Conservation (phyloP, 2,113 vertebrate species). For the Chionis minor region DNA sequence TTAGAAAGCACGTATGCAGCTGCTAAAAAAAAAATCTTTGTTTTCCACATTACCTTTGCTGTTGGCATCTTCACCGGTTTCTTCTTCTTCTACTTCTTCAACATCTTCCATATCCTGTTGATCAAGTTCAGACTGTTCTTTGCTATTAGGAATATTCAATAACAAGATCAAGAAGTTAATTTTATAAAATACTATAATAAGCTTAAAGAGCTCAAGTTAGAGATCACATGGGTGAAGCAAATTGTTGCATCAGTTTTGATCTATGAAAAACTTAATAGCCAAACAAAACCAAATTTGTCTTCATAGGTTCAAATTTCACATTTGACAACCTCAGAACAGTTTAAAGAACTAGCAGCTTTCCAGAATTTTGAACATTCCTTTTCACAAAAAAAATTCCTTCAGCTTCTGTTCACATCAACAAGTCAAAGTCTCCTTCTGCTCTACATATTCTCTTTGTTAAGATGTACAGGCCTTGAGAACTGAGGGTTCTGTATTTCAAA, state of each 20-base stretch:
- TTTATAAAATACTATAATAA: neutral
- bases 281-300: neutral
- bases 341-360: neutral
- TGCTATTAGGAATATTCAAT: conserved; percentile 75
- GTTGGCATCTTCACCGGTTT: conserved; percentile 92
- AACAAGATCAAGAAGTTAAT: neutral
- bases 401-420: neutral
- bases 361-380: neutral
- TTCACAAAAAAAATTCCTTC: neutral
- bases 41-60: conserved; percentile 85
- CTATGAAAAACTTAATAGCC: neutral
- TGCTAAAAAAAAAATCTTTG: neutral
- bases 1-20: neutral
- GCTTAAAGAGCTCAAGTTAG: neutral
- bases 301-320: neutral
- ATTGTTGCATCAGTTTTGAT: neutral
- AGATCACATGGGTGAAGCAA: neutral
- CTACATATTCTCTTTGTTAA: neutral
- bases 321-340: neutral
- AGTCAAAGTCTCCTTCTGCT: neutral
- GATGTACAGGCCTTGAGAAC: neutral
- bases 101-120: conserved; percentile 99
- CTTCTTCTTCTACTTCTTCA: conserved; percentile 95
- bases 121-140: conserved; percentile 95
- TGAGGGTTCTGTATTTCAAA: neutral